phyloP scores from a whole-genome alignment of 2,797 vertebrate genomes.

The Pipistrellus nathusii region DNA sequence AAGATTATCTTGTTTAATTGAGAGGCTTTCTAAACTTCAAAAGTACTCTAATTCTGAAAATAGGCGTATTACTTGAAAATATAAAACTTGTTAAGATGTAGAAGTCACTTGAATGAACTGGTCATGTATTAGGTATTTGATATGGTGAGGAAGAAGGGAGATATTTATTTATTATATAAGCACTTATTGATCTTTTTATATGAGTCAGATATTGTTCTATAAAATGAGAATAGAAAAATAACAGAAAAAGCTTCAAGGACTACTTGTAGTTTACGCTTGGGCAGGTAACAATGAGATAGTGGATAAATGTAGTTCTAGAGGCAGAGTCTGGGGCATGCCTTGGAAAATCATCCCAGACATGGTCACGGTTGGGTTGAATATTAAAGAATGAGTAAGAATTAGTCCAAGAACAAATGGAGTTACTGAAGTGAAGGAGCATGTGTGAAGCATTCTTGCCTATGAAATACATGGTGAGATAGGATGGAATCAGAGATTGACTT shows the following conservation, averaged over 20 bases:
- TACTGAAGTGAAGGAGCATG: neutral
- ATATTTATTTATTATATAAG: neutral
- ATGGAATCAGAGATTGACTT: neutral
- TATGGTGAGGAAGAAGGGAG: neutral
- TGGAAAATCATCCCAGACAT: neutral
- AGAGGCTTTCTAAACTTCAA: neutral
- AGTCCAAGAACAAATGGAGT: neutral
- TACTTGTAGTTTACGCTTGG: neutral
- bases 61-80: neutral
- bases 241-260: neutral
- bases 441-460: neutral
- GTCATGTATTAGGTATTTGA: neutral
- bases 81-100: neutral
- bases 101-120: neutral
- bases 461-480: neutral
- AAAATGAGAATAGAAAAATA: slow-evolving; percentile 7
- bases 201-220: neutral
- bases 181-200: neutral
- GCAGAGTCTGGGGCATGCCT: neutral
- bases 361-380: neutral
- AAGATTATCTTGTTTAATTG: neutral
- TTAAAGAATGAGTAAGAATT: neutral
- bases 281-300: neutral
- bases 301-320: neutral
- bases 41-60: neutral